A percentile compares a stretch with the other conserved stretches of the same genome.
Conservation (phyloP, 1,140 invertebrate species). For the honey bee (Apis mellifera) region Amel_HAv3.1 CM009938.2:12161001-12161500, state of each 20-base stretch:
- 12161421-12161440: neutral
- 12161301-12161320: neutral
- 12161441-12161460: neutral
- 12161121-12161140: neutral
- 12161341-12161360: neutral
- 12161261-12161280: no score
- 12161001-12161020: neutral
- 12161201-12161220: neutral
- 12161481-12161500: no score
- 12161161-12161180: neutral
- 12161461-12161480: neutral
- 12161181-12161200: neutral
- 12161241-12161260: neutral
- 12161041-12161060: neutral
- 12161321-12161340: no score
- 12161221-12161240: neutral
- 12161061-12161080: neutral
- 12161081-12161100: neutral
- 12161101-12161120: neutral
- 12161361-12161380: neutral
- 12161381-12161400: neutral
- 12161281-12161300: neutral
- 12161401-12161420: neutral
- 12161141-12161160: neutral
- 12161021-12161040: neutral